These are phyloP conservation scores for Dicycla oo DNA, from an alignment of 2,888 invertebrate genomes.

Conservation along the genomic window DNA sequence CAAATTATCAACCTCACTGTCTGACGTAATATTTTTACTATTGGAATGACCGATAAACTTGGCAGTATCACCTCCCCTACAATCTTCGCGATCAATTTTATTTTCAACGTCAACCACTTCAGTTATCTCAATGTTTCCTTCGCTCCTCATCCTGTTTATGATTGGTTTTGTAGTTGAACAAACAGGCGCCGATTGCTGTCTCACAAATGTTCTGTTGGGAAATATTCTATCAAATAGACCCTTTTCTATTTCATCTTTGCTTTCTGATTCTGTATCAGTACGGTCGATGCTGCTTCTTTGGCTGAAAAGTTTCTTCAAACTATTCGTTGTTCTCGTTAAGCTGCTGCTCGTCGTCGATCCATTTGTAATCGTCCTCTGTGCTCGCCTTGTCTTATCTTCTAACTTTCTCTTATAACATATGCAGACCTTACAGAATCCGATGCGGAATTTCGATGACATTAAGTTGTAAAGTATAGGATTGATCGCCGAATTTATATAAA, in stretches of 20 bases:
- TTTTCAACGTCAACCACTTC: conserved; percentile 70
- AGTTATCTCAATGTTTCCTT: conserved; percentile 80
- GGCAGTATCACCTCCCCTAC: conserved; percentile 66
- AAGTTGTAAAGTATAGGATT: conserved; percentile 98
- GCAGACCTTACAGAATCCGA: conserved; percentile 94
- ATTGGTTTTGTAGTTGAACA: conserved; percentile 77
- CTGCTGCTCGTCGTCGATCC: conserved; percentile 91
- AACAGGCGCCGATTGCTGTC: conserved; percentile 86
- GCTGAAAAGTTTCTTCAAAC: conserved; percentile 88
- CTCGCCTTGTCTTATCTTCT: conserved; percentile 83
- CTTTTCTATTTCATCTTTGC: conserved; percentile 75
- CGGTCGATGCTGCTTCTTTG: conserved; percentile 86
- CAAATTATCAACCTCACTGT: conserved; percentile 75
- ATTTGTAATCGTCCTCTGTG: conserved; percentile 89
- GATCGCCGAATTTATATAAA: conserved; percentile 96
- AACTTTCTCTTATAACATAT: conserved; percentile 88
- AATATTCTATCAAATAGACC: conserved; percentile 83
- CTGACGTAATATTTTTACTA: conserved; percentile 77
- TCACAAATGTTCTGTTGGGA: conserved; percentile 78
- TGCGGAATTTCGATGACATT: conserved; percentile 97
- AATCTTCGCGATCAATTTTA: conserved; percentile 61
- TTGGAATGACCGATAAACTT: conserved; percentile 83
- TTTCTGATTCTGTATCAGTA: conserved; percentile 79
- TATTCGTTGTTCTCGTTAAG: conserved; percentile 91
- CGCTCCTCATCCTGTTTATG: conserved; percentile 83